Percentiles rank a stretch among this genome's conserved stretches.
Evolutionary conservation across 2,888 invertebrate species (phyloP).

Genomic region (Trissolcus brochymenae): DNA sequence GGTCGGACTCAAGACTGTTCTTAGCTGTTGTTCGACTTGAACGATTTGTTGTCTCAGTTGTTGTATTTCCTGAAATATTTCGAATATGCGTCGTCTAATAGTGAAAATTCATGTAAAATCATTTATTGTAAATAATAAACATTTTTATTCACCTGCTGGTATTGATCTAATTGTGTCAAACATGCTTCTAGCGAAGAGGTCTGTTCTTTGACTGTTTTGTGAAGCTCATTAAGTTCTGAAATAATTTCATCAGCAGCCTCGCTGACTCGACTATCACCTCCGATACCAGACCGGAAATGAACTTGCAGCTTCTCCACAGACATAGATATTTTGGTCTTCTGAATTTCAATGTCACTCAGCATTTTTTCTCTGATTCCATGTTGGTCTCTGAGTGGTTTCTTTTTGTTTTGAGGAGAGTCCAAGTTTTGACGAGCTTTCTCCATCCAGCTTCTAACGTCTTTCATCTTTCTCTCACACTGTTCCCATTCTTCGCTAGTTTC

Average conservation of each 20-base stretch:
- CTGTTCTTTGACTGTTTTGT: slow-evolving; percentile 81
- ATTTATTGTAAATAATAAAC: not conserved
- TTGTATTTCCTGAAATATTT: slow-evolving; percentile 84
- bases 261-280: slow-evolving; percentile 86
- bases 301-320: slow-evolving; percentile 94
- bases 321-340: slow-evolving; percentile 91
- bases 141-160: slow-evolving; percentile 81
- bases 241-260: slow-evolving; percentile 84
- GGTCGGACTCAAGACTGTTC: slow-evolving; percentile 88
- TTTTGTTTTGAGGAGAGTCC: slow-evolving; percentile 89
- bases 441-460: slow-evolving; percentile 92
- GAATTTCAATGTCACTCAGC: slow-evolving; percentile 90
- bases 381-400: slow-evolving; percentile 92
- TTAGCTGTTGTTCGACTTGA: slow-evolving; percentile 91
- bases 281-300: slow-evolving; percentile 91
- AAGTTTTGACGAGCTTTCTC: slow-evolving; percentile 88
- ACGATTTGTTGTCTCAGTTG: slow-evolving; percentile 89
- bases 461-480: slow-evolving; percentile 95
- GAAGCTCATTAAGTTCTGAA: slow-evolving; percentile 83
- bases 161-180: slow-evolving; percentile 89
- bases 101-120: not conserved
- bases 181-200: slow-evolving; percentile 84
- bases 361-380: slow-evolving; percentile 91
- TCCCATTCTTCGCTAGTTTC: slow-evolving; percentile 97
- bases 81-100: not conserved